These are phyloP conservation scores for Tipula lateralis DNA, from an alignment of 2,888 invertebrate genomes.

Conservation along the genomic window DNA sequence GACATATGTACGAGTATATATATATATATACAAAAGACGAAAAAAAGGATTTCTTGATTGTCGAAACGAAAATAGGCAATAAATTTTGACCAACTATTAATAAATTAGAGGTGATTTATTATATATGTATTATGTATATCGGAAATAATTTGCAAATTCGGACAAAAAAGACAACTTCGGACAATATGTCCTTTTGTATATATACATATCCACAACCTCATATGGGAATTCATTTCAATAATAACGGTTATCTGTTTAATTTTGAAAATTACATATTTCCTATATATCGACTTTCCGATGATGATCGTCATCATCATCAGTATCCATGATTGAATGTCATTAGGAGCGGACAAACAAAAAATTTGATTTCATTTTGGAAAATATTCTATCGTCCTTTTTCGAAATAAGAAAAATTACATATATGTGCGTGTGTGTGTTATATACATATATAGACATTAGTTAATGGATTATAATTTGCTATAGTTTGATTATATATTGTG, in stretches of 20 bases:
- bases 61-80: not conserved
- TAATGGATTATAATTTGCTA: conserved; percentile 19
- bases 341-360: not conserved
- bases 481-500: not conserved
- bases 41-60: not conserved
- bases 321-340: not conserved
- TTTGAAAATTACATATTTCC: conserved; percentile 11
- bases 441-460: not conserved
- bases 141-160: conserved; percentile 14
- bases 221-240: not conserved
- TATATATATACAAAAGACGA: not conserved
- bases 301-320: conserved; percentile 13
- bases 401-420: conserved; percentile 4
- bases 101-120: conserved; percentile 15
- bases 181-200: not conserved
- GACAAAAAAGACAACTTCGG: not conserved
- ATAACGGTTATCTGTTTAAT: not conserved
- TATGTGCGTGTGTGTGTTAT: no score
- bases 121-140: not conserved
- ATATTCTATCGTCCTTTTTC: conserved; percentile 5
- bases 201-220: not conserved
- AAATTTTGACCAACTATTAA: conserved; percentile 15
- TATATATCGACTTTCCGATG: not conserved
- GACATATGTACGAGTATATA: no score
- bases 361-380: not conserved